Base-by-base conservation (phyloP, 2,888 invertebrate species). In the Oscheius sp. region DNA sequence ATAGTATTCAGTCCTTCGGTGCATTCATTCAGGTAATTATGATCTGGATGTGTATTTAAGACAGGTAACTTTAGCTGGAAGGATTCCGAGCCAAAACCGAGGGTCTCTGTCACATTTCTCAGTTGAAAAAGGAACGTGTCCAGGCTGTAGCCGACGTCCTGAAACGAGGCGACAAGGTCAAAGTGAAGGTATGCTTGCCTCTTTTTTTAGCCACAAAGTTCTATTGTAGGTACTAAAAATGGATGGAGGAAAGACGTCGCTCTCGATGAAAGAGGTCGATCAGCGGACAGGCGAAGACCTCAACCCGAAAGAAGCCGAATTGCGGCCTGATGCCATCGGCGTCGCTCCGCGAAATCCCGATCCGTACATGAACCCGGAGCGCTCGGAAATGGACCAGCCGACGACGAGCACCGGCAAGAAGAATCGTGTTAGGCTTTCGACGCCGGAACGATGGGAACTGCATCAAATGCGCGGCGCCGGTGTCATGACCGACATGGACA, bases 1-100 rank as follows among this genome's bases (percentile, higher is more conserved):
- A 95, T 0, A 97, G 95, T 87, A 94, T 97, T 81, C 96, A 96
- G 70, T 94, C 94, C n/a, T 99, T 98, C 90, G 99, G 99, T 1
- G 97, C 97, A 89, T 99, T 99, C 90, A 95, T 97, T 0, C 96
- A 77, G 75, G 85, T 79, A 71, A 10, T 66, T 66, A 10, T 32
- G 48, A 21, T 21, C 21, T 21, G 7, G n/a, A 47, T 63, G 3
- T 35, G 11, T 48, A 48, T 47, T 13, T 48, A 48, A 59, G 33
- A 10, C 1, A n/a, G 53, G 7, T 60, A 33, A 42, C 74, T 86
- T 70, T 70, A 96, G 90, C 91, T 99, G 33, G 95, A 96, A 88
- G 96, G 96, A 0, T 91, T 99, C 63, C 92, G 93, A 65, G 93
- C 94, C 83, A 92, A 90, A 70, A 95, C 95, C 93, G 99, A 99